These are phyloP conservation scores for Craniophora ligustri DNA, from an alignment of 2,888 invertebrate species.

Conservation along the genomic window DNA sequence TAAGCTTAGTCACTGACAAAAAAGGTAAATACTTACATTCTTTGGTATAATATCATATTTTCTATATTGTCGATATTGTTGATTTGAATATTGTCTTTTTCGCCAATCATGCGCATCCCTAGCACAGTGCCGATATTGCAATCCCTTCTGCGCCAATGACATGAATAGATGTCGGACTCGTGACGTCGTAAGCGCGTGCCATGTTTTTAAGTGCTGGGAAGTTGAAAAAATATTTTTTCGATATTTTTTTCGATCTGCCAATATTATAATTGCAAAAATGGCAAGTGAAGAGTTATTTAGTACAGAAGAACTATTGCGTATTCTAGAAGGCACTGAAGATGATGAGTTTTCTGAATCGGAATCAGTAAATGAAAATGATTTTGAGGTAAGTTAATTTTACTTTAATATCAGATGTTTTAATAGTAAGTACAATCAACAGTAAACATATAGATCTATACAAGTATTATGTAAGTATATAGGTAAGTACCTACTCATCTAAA, in stretches of 20 bases:
- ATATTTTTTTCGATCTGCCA: not conserved
- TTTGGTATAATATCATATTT: conserved; percentile 17
- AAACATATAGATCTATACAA: no score
- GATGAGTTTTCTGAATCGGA: conserved; percentile 18
- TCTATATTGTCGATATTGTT: conserved; percentile 12
- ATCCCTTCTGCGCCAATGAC: conserved; percentile 22
- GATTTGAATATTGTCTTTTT: no score
- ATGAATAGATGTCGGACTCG: conserved; percentile 15
- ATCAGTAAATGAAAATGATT: conserved; percentile 12
- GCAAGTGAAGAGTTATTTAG: conserved; percentile 14
- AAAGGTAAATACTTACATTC: conserved; percentile 21
- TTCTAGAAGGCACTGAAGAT: conserved; percentile 14
- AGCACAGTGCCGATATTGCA: conserved; percentile 17
- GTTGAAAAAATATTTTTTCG: conserved; percentile 1
- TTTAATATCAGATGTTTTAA: no score
- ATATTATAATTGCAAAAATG: conserved; percentile 20
- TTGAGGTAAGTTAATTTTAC: conserved; percentile 12
- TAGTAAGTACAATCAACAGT: no score
- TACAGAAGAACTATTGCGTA: conserved; percentile 14
- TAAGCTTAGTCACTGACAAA: conserved; percentile 18
- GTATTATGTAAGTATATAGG: no score
- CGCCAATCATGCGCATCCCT: conserved; percentile 21
- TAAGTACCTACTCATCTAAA: no score
- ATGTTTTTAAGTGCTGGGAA: conserved; percentile 7
- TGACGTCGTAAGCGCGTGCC: conserved; percentile 21